These are phyloP conservation scores for Calliphora vomitoria DNA, from an alignment of 2,888 invertebrate genomes.

Conservation along the genomic window DNA sequence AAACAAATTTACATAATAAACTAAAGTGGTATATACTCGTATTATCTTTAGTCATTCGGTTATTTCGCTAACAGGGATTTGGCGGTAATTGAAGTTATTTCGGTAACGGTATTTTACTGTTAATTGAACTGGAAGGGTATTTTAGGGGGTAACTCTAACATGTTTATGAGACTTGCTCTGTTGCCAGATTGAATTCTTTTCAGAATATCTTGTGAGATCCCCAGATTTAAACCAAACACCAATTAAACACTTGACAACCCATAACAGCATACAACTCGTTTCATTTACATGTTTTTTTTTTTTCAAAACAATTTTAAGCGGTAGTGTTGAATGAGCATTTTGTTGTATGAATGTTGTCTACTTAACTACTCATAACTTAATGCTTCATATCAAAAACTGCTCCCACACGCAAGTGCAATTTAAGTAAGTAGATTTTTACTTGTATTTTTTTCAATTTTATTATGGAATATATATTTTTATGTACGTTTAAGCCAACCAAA, in stretches of 20 bases:
- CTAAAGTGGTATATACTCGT: no score
- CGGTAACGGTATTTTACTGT: no score
- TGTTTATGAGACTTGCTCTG: no score
- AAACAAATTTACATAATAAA: no score
- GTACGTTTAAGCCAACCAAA: constrained; percentile 35
- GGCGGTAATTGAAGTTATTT: no score
- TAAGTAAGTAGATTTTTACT: constrained; percentile 49
- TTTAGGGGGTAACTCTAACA: no score
- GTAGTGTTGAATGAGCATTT: constrained; percentile 56
- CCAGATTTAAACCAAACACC: no score
- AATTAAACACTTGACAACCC: constrained; percentile 11
- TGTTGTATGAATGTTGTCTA: constrained; percentile 65
- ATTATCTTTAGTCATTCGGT: no score
- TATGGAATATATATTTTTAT: constrained; percentile 35
- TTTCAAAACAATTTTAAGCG: constrained; percentile 17
- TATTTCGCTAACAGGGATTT: no score
- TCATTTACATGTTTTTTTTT: neutral
- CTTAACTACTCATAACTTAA: constrained; percentile 47
- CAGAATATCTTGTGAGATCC: no score
- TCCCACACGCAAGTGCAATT: constrained; percentile 74
- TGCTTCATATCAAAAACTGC: constrained; percentile 55
- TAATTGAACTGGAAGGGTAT: no score
- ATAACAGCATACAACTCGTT: neutral
- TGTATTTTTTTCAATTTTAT: constrained; percentile 40
- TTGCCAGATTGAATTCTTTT: no score